Evolutionary conservation across 2,888 invertebrate genomes (phyloP).

Genomic region (Helicoverpa assulta): DNA sequence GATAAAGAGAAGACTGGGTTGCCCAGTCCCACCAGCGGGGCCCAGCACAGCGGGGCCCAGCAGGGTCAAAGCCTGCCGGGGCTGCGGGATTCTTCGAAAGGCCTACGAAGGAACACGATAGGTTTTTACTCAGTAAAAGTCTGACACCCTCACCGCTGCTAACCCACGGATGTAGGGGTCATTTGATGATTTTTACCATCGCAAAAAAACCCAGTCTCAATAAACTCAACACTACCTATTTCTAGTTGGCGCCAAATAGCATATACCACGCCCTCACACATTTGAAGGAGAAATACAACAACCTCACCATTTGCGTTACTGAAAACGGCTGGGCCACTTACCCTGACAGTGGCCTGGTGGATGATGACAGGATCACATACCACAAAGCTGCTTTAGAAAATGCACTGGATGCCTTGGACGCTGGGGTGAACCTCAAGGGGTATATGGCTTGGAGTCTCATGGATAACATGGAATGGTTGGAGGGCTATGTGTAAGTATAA

Average conservation of each 20-base stretch:
- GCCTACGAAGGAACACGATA: no score
- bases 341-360: slow-evolving; percentile 71
- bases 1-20: no score
- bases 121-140: no score
- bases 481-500: slow-evolving; percentile 88
- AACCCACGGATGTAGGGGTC: no score
- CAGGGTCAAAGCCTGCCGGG: no score
- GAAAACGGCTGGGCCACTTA: slow-evolving; percentile 90
- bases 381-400: slow-evolving; percentile 80
- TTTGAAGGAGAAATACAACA: slow-evolving; percentile 64
- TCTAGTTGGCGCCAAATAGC: slow-evolving; percentile 48
- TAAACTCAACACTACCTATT: not conserved
- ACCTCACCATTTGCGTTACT: slow-evolving; percentile 88
- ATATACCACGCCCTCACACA: slow-evolving; percentile 32
- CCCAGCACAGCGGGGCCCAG: no score
- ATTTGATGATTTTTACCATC: no score
- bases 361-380: slow-evolving; percentile 81
- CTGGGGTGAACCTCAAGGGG: slow-evolving; percentile 83
- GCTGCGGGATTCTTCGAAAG: no score
- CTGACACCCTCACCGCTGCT: no score
- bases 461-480: slow-evolving; percentile 92
- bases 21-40: no score
- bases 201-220: no score
- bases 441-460: slow-evolving; percentile 91
- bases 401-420: slow-evolving; percentile 79